phyloP scores from a whole-genome alignment of 92 coral and sea anemone species.

The Ricordea florida region DNA sequence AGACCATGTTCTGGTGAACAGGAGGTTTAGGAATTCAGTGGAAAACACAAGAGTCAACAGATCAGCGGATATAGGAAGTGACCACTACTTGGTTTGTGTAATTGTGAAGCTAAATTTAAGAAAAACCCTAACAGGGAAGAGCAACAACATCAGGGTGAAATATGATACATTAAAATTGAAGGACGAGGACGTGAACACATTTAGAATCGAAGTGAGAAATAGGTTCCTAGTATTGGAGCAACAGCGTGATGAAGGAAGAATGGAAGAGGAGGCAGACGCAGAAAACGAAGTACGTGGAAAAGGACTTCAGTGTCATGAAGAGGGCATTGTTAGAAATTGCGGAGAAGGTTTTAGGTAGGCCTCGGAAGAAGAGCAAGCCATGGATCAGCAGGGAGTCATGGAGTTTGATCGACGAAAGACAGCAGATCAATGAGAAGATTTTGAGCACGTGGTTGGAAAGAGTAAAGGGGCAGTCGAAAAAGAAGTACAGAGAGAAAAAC shows the following conservation, averaged over 20 bases:
- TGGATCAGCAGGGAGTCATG: conserved; percentile 22
- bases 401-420: conserved; percentile 22
- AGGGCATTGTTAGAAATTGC: conserved; percentile 18
- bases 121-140: conserved; percentile 2
- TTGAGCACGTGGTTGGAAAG: conserved; percentile 14
- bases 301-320: conserved; percentile 5
- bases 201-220: conserved; percentile 29
- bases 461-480: conserved; percentile 13
- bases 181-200: conserved; percentile 33
- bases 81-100: conserved; percentile 34
- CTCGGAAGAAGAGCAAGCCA: conserved; percentile 45
- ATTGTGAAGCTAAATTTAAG: conserved; percentile 10
- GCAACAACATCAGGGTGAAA: conserved; percentile 8
- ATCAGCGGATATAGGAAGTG: conserved; percentile 51
- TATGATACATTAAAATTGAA: conserved; percentile 36
- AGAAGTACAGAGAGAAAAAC: conserved; percentile 26
- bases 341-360: conserved; percentile 25
- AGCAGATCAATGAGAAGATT: not conserved
- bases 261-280: not conserved
- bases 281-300: conserved; percentile 1
- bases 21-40: conserved; percentile 42
- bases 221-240: conserved; percentile 29
- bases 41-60: conserved; percentile 45
- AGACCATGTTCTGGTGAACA: conserved; percentile 40
- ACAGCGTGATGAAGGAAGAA: not conserved